Base-by-base conservation (phyloP, 2,888 invertebrate species). In the Octonoba sinensis region DNA sequence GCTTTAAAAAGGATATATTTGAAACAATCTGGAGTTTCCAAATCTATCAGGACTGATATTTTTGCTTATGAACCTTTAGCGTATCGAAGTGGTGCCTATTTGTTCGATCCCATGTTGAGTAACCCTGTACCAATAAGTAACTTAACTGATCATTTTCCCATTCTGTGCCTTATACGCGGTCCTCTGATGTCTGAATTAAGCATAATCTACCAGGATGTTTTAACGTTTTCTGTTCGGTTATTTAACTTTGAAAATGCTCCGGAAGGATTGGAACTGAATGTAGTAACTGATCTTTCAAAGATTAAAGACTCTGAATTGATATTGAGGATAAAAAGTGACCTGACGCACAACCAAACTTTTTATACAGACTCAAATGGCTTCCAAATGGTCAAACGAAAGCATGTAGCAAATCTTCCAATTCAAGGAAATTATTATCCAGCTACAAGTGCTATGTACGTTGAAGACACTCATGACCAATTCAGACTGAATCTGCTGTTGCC, bases 361-460 rank as follows among this genome's bases (percentile, higher is more conserved):
- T 89, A 86, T 85, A 95, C 96, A 0, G 98, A 99, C 88, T 92
- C 95, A 84, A 98, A 96, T 88, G 97, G 97, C 1, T 96, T 96
- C 87, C 95, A 95, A 87, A 95, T 95, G 90, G 94, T 95, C 86
- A 93, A 93, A 87, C 90, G 96, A 47, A 95, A 95, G 88, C 92
- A 95, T 1, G 69, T 79, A 1, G 93, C 93, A 59, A 91, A 93
- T 74, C 92, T 96, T 83, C 94, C 94, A 0, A 93, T 96, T 71
- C 97, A 98, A 89, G 98, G 95, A 0, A 99, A 99, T 89, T 97
- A 96, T 87, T 99, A 95, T 87, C 99, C 99, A 0, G 95, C 97
- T 85, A 96, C 99, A 0, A 93, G 95, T 0, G 93, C 94, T 91
- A 93, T 96, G 0, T 96, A 94, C 89, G 91, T 96, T 76, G 94